Evolutionary conservation across 1,140 invertebrate genomes (phyloP).

Genomic region (Leptonema lineaticorne): DNA sequence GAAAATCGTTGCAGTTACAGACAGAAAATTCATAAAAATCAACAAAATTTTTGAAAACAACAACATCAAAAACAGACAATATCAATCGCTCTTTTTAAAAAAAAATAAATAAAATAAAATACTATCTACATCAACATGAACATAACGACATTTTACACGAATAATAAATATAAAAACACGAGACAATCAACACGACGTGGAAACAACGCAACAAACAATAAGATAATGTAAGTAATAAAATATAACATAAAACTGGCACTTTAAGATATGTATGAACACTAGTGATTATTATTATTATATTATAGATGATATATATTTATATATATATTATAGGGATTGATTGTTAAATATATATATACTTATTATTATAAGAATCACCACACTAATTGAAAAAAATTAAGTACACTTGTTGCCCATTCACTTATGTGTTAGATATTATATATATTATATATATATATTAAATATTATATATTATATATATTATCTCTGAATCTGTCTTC

Average conservation of each 20-base stretch:
- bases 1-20: constrained; percentile 23
- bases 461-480: too few species aligned
- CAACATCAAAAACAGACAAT: not conserved
- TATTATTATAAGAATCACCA: constrained; percentile 26
- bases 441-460: too few species aligned
- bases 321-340: constrained; percentile 22
- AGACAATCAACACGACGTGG: not conserved
- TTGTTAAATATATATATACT: too few species aligned
- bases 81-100: too few species aligned
- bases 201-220: not conserved
- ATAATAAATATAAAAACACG: not conserved
- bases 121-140: not conserved
- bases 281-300: not conserved
- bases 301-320: not conserved
- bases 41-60: not conserved
- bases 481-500: constrained; percentile 29
- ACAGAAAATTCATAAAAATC: constrained; percentile 7
- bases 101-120: not conserved
- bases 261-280: constrained; percentile 8
- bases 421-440: constrained; percentile 29
- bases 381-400: constrained; percentile 3
- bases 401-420: constrained; percentile 13
- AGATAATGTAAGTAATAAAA: constrained; percentile 21
- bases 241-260: constrained; percentile 15
- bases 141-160: too few species aligned